These are phyloP conservation scores for Pangasius krempfi DNA, from an alignment of 2,797 vertebrate genomes.

Conservation along the genomic window DNA sequence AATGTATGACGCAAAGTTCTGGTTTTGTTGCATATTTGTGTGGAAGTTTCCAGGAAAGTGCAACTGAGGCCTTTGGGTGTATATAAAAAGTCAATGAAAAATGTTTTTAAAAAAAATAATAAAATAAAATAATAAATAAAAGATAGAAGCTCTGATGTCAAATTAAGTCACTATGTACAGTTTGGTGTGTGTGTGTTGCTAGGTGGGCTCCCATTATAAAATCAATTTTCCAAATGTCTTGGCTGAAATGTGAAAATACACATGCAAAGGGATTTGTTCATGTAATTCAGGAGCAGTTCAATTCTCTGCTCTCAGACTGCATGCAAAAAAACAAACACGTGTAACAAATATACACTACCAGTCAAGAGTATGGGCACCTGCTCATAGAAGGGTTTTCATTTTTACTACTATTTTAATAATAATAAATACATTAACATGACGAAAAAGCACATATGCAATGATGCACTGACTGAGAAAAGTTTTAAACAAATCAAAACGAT, in stretches of 20 bases:
- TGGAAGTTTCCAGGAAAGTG: slow-evolving; percentile 16
- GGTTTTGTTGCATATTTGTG: not conserved
- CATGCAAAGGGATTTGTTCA: not conserved
- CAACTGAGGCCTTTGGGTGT: not conserved
- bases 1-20: not conserved
- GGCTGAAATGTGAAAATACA: not conserved
- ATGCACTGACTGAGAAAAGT: not conserved
- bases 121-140: not conserved
- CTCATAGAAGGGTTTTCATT: not conserved
- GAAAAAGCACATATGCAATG: not conserved
- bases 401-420: not conserved
- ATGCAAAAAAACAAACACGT: not conserved
- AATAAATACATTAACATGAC: not conserved
- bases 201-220: slow-evolving; percentile 50
- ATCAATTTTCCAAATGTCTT: slow-evolving; percentile 42
- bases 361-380: not conserved
- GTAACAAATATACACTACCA: not conserved
- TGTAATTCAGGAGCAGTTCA: not conserved
- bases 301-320: slow-evolving; percentile 7
- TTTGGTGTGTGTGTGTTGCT: slow-evolving; percentile 49
- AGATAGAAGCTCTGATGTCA: not conserved
- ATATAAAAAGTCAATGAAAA: slow-evolving; percentile 3
- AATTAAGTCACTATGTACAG: slow-evolving; percentile 25
- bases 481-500: not conserved
- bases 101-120: not conserved